Base-by-base conservation (phyloP, 2,113 vertebrate species). In the Oryzias curvinotus region DNA sequence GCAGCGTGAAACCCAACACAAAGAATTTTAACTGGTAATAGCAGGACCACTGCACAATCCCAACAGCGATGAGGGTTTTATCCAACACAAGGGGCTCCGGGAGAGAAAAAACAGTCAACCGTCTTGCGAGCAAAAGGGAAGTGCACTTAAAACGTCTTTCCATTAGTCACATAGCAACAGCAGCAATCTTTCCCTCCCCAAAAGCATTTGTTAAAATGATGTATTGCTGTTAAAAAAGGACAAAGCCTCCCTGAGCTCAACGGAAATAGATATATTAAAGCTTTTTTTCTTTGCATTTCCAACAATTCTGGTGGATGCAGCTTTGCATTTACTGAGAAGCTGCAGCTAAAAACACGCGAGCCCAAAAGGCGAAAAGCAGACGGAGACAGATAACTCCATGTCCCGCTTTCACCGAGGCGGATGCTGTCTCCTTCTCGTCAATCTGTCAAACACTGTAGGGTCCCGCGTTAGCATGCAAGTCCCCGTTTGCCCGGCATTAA, bases 391-490 rank as follows among this genome's bases (percentile, higher is more conserved):
- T 36, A 36, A 36, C 36, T 36, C 12, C 36, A 36, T 36, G 36
- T 36, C 36, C 36, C 36, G 36, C 36, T 36, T 36, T 36, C 36
- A 36, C 8, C 10, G 61, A 71, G 60, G 70, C 48, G 30, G 68
- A 60, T 67, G 50, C 75, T 68, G 75, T 80, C 77, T 68, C 52
- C 63, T 69, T 52, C 71, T 56, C 68, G 79, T 75, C 82, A 82
- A 70, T 77, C 67, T 68, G 78, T 83, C 77, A 74, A 78, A 78
- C 65, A 48, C 68, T 66, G 52, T 44, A 51, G 68, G 66, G 80
- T 80, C 81, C 73, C 43, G 71, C 77, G 86, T 90, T 90, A 88
- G 87, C 87, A 90, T 89, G 89, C 89, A 78, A 86, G 83, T 68
- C 87, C 83, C 78, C 45, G 78, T 80, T 76, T 73, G 59, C 68